These are phyloP conservation scores for Drosophila acutilabella DNA, from an alignment of 2,888 invertebrate genomes.

Conservation along the genomic window DNA sequence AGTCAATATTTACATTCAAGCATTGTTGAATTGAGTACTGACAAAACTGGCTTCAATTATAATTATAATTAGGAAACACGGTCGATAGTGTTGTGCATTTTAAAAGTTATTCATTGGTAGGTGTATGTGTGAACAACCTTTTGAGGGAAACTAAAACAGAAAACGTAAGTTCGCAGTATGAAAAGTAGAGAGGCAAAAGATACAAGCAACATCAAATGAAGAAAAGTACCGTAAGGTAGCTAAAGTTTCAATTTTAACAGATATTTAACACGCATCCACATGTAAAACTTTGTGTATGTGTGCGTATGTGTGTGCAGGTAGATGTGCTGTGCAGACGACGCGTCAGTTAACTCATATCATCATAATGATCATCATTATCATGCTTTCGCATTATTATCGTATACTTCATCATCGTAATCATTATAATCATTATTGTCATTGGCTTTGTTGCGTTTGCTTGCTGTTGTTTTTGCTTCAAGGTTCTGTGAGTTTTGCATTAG, in stretches of 20 bases:
- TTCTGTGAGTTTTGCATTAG: slow-evolving; percentile 74
- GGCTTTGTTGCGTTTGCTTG: slow-evolving; percentile 61
- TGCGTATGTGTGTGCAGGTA: slow-evolving; percentile 18
- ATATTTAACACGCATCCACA: slow-evolving; percentile 64
- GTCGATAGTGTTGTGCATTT: slow-evolving; percentile 44
- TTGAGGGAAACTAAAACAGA: slow-evolving; percentile 43
- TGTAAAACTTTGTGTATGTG: slow-evolving; percentile 12
- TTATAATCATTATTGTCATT: slow-evolving; percentile 25
- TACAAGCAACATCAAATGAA: slow-evolving; percentile 11
- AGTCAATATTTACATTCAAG: slow-evolving; percentile 40
- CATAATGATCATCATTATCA: slow-evolving; percentile 42
- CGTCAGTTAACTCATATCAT: slow-evolving; percentile 54
- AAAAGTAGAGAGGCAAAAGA: slow-evolving; percentile 40
- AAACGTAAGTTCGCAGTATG: slow-evolving; percentile 70
- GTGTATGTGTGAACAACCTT: slow-evolving; percentile 59
- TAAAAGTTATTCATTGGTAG: slow-evolving; percentile 17
- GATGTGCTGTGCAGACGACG: slow-evolving; percentile 23
- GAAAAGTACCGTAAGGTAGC: slow-evolving; percentile 64
- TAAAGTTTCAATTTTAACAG: slow-evolving; percentile 67
- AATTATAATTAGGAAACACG: slow-evolving; percentile 39
- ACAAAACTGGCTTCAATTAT: slow-evolving; percentile 48
- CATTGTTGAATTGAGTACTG: slow-evolving; percentile 32
- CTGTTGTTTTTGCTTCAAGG: slow-evolving; percentile 73
- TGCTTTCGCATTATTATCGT: slow-evolving; percentile 8
- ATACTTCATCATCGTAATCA: slow-evolving; percentile 25